Evolutionary conservation across 2,888 invertebrate genomes (phyloP).

Genomic region (Troilus luridus): DNA sequence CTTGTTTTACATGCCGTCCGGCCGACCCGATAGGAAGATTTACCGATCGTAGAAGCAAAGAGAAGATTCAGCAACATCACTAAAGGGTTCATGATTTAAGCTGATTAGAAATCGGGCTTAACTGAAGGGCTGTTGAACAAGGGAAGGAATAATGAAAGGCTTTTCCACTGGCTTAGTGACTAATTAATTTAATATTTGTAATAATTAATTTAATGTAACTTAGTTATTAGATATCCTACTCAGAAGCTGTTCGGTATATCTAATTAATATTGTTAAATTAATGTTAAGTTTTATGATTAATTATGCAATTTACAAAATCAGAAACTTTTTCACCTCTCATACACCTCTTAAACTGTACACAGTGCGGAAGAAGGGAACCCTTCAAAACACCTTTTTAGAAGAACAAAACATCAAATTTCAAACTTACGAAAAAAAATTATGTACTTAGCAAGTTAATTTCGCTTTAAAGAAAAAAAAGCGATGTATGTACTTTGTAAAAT

Average conservation of each 20-base stretch:
- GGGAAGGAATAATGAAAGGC: not conserved
- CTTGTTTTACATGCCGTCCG: not conserved
- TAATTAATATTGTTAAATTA: too few relatives aligned
- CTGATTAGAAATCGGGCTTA: not conserved
- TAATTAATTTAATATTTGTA: not conserved
- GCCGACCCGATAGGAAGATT: not conserved
- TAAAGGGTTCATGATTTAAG: conserved; percentile 15
- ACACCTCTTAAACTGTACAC: too few relatives aligned
- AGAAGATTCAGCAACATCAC: not conserved
- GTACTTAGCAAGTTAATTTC: too few relatives aligned
- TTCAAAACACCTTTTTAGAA: too few relatives aligned
- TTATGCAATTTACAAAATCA: too few relatives aligned
- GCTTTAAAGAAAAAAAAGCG: too few relatives aligned
- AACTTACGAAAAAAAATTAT: too few relatives aligned
- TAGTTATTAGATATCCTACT: not conserved
- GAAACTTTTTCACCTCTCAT: too few relatives aligned
- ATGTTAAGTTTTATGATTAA: too few relatives aligned
- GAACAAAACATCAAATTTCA: too few relatives aligned
- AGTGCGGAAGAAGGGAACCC: too few relatives aligned
- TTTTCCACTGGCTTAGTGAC: not conserved
- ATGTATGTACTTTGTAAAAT: too few relatives aligned
- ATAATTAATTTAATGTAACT: not conserved
- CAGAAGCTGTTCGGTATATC: not conserved
- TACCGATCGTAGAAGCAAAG: not conserved
- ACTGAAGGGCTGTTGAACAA: not conserved